Percentiles rank a stretch among this genome's conserved stretches.
These are phyloP conservation scores for Ploceus nigricollis DNA, from an alignment of 2,113 vertebrate species.

Conservation along the genomic window DNA sequence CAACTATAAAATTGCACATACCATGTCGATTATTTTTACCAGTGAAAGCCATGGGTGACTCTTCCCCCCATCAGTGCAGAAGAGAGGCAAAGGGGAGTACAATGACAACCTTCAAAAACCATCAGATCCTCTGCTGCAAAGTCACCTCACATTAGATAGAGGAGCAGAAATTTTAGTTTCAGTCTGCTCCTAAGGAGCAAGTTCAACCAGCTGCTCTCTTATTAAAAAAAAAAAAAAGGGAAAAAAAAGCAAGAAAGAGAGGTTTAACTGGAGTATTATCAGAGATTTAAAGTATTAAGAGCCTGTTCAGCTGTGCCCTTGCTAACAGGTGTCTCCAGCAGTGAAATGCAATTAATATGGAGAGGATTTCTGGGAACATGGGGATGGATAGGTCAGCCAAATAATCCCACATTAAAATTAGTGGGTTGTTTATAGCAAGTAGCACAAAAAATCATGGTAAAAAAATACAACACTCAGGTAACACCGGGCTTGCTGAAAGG, in stretches of 20 bases:
- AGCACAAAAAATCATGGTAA: neutral
- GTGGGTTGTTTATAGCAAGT: neutral
- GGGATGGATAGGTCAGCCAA: slow-evolving; percentile 34
- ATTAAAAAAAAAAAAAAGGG: neutral
- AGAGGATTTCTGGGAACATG: slow-evolving; percentile 45
- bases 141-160: neutral
- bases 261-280: slow-evolving; percentile 23
- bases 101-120: neutral
- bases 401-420: slow-evolving; percentile 10
- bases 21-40: neutral
- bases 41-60: neutral
- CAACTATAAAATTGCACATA: neutral
- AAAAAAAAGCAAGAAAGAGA: neutral
- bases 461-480: neutral
- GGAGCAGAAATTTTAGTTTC: neutral
- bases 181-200: neutral
- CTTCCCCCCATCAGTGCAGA: neutral
- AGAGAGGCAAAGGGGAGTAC: neutral
- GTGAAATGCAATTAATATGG: slow-evolving; percentile 14
- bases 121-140: neutral
- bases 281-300: slow-evolving; percentile 23
- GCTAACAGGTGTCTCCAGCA: slow-evolving; percentile 58
- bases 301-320: slow-evolving; percentile 4
- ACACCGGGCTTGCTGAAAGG: neutral
- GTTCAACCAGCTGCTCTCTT: neutral